phyloP scores from a whole-genome alignment of 2,113 vertebrate genomes.

The Ctenomys sociabilis region DNA sequence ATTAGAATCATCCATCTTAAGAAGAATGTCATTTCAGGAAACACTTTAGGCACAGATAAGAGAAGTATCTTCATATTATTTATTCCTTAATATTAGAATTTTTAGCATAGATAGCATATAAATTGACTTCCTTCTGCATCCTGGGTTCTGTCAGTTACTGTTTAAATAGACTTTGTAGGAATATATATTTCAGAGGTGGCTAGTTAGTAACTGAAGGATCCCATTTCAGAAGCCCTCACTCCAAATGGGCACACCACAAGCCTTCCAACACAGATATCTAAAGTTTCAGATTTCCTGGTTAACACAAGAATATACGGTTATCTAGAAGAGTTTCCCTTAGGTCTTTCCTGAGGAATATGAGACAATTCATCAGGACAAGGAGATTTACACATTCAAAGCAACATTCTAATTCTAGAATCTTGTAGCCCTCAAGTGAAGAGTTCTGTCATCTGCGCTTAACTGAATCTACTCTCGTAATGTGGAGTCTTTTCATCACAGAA shows the following conservation, averaged over 20 bases:
- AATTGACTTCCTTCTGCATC: conserved; percentile 22
- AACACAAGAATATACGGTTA: not conserved
- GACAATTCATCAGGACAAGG: not conserved
- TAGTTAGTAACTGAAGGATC: not conserved
- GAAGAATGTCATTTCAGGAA: not conserved
- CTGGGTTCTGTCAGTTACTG: not conserved
- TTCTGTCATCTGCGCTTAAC: conserved; percentile 2
- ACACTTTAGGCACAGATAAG: conserved; percentile 3
- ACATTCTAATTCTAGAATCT: not conserved
- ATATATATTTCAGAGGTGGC: not conserved
- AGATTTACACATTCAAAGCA: conserved; percentile 5
- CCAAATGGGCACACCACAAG: not conserved
- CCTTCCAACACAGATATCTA: not conserved
- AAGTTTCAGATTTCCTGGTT: not conserved
- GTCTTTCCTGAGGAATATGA: not conserved
- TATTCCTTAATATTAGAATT: conserved; percentile 9
- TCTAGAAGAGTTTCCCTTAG: not conserved
- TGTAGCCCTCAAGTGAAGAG: conserved; percentile 2
- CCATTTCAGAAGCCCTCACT: conserved; percentile 15
- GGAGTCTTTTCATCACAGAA: not conserved
- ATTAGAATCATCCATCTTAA: not conserved
- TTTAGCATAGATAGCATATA: not conserved
- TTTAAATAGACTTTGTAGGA: not conserved
- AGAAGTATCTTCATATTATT: not conserved
- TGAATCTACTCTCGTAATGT: not conserved